phyloP scores from a whole-genome alignment of 2,113 vertebrate species.

The Caloenas nicobarica region DNA sequence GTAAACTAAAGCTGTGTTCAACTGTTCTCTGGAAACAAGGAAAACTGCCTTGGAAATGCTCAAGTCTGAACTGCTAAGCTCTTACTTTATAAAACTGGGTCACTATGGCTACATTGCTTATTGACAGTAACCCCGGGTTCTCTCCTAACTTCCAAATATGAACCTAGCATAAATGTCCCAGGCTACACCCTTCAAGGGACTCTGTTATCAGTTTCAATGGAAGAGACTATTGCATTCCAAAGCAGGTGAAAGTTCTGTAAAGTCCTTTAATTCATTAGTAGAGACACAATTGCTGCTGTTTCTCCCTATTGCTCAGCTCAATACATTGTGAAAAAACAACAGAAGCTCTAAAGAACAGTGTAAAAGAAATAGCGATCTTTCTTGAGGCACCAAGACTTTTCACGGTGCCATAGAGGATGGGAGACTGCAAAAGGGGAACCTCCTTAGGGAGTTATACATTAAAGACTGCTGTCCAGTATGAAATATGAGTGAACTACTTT shows the following conservation, averaged over 20 bases:
- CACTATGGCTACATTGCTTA: neutral
- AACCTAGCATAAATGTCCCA: neutral
- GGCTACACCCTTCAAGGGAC: fast-evolving
- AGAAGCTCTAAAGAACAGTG: neutral
- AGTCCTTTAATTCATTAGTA: constrained; percentile 1
- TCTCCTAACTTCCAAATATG: neutral
- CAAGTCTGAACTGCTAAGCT: neutral
- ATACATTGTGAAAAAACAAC: neutral
- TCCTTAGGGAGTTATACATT: neutral
- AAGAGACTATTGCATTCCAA: neutral
- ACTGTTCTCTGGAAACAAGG: neutral
- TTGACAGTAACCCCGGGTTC: neutral
- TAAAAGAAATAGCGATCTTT: neutral
- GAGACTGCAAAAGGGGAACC: neutral
- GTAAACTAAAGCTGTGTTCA: neutral
- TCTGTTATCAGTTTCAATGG: neutral
- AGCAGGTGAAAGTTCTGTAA: neutral
- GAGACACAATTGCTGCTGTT: neutral
- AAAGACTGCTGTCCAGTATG: constrained; percentile 13
- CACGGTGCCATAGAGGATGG: neutral
- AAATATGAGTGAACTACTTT: neutral
- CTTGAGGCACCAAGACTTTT: neutral
- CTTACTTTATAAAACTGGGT: neutral
- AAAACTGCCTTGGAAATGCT: neutral
- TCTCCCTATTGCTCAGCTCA: neutral